Evolutionary conservation across 1,140 invertebrate species (phyloP).

Genomic region (Drosophila sucinea): DNA sequence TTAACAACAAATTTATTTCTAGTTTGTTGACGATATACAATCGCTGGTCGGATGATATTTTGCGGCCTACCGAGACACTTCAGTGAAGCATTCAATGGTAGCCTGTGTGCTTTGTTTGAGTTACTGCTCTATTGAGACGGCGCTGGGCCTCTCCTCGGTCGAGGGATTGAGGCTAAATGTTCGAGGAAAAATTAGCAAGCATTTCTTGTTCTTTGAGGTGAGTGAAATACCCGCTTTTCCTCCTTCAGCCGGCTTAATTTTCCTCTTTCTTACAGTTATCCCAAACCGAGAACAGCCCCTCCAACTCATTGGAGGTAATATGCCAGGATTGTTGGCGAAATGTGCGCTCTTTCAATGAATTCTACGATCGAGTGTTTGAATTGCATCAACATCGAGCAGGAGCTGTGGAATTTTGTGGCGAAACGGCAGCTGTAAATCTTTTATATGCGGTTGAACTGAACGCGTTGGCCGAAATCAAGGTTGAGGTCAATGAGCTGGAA

Average conservation of each 20-base stretch:
- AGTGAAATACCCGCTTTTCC: conserved; percentile 7
- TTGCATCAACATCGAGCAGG: conserved; percentile 37
- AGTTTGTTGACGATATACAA: neutral
- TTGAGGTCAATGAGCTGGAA: conserved; percentile 74
- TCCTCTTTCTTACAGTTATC: conserved; percentile 28
- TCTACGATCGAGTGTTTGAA: conserved; percentile 60
- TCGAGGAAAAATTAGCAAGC: conserved; percentile 58
- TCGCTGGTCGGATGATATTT: neutral
- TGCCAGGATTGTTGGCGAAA: conserved; percentile 68
- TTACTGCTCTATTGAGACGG: conserved; percentile 26
- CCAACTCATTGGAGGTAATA: conserved; percentile 38
- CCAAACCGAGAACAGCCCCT: conserved; percentile 1
- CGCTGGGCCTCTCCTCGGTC: conserved; percentile 36
- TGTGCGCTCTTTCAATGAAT: conserved; percentile 63
- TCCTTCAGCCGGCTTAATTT: neutral
- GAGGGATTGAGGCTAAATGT: conserved; percentile 51
- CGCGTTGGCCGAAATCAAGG: conserved; percentile 65
- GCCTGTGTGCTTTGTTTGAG: conserved; percentile 59
- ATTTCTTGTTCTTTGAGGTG: conserved; percentile 65
- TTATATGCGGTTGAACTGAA: conserved; percentile 49
- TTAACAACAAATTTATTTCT: neutral
- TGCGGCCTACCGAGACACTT: neutral
- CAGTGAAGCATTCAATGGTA: conserved; percentile 27
- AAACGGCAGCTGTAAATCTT: conserved; percentile 51
- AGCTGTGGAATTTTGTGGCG: conserved; percentile 57